Evolutionary conservation across 1,140 invertebrate species (phyloP).

Genomic region (Heliconius hewitsoni): DNA sequence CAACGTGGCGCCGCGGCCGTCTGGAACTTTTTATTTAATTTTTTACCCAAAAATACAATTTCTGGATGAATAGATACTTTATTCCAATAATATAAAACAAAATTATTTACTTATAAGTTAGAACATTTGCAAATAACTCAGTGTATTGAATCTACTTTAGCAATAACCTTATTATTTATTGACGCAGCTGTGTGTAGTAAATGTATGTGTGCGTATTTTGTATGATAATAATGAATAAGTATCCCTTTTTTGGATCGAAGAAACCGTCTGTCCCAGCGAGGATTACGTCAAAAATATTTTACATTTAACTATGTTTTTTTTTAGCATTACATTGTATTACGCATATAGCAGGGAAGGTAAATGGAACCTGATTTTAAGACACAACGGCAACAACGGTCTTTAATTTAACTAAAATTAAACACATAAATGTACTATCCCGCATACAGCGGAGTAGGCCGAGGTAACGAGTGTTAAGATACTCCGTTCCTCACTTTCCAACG

Average conservation of each 20-base stretch:
- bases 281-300: neutral
- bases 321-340: no score
- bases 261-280: neutral
- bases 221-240: neutral
- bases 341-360: no score
- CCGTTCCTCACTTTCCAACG: no score
- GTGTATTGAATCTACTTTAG: neutral
- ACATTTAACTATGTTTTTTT: neutral
- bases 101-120: neutral
- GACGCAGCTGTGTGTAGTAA: neutral
- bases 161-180: neutral
- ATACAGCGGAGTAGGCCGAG: no score
- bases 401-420: no score
- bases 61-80: neutral
- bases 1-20: constrained; percentile 34
- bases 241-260: constrained; percentile 7
- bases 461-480: no score
- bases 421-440: no score
- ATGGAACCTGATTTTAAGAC: no score
- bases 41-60: constrained; percentile 24
- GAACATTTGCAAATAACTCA: neutral
- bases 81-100: neutral
- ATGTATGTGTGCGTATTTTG: constrained; percentile 4
- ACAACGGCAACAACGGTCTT: no score
- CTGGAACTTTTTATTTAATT: constrained; percentile 33